phyloP scores from a whole-genome alignment of 1,140 invertebrate genomes.

The Tachypleus tridentatus region DNA sequence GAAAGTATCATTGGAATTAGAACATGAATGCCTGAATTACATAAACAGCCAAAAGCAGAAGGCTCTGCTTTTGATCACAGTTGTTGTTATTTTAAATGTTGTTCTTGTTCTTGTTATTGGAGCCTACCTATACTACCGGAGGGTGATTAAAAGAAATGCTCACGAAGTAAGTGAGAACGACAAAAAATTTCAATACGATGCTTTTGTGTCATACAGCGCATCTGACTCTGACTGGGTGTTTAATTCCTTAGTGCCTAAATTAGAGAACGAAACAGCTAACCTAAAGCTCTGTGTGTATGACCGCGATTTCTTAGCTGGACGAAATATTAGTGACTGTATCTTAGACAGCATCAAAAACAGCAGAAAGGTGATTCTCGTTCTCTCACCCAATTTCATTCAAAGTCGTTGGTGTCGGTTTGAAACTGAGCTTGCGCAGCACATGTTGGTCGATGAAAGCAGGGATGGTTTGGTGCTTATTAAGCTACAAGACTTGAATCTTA shows the following conservation, averaged over 20 bases:
- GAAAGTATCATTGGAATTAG: background rate
- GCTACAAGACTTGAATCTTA: slow-evolving; percentile 38
- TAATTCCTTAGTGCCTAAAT: slow-evolving; percentile 37
- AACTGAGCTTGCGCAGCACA: slow-evolving; percentile 42
- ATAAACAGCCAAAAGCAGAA: background rate
- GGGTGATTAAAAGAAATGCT: background rate
- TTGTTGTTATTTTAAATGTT: slow-evolving; percentile 25
- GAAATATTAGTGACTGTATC: slow-evolving; percentile 46
- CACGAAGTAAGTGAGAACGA: background rate
- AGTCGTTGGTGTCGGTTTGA: slow-evolving; percentile 54
- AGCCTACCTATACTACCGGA: background rate
- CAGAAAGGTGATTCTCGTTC: slow-evolving; percentile 45
- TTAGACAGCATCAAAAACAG: slow-evolving; percentile 45
- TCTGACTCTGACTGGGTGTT: slow-evolving; percentile 48
- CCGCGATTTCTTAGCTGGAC: slow-evolving; percentile 49
- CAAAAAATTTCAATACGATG: slow-evolving; percentile 43
- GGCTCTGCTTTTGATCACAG: slow-evolving; percentile 12
- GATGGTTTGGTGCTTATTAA: slow-evolving; percentile 47
- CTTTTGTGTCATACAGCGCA: slow-evolving; percentile 51
- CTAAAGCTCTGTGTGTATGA: slow-evolving; percentile 46
- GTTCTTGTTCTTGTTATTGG: background rate
- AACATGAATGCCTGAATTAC: too few species aligned
- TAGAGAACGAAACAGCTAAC: slow-evolving; percentile 30
- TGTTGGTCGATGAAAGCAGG: slow-evolving; percentile 34
- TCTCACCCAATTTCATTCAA: slow-evolving; percentile 47